Evolutionary conservation across 2,797 vertebrate species (phyloP).

Genomic region (Premnoplex brunnescens): DNA sequence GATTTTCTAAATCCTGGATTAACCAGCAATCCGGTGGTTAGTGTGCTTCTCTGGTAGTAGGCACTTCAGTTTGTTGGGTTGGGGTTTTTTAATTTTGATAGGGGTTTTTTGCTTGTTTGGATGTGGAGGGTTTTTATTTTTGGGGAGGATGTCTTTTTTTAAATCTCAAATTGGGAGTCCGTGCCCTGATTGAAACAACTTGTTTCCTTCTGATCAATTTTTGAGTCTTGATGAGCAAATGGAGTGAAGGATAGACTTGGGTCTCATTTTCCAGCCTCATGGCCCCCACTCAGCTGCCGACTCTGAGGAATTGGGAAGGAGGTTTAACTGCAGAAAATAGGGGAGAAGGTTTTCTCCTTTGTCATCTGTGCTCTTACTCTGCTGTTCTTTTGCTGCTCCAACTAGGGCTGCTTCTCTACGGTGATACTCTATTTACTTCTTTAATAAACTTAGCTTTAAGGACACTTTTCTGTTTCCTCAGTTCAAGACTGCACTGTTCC

Average conservation of each 20-base stretch:
- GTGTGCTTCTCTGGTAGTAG: background rate
- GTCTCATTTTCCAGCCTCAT: background rate
- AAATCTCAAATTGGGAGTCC: background rate
- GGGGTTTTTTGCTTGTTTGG: background rate
- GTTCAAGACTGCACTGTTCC: background rate
- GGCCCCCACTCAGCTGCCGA: background rate
- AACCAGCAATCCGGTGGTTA: background rate
- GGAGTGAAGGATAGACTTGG: background rate
- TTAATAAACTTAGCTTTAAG: background rate
- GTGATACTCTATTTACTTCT: background rate
- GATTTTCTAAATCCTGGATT: slow-evolving; percentile 39
- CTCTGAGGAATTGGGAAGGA: background rate
- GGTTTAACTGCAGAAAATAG: background rate
- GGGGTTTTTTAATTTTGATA: background rate
- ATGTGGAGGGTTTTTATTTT: background rate
- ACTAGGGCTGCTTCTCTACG: background rate
- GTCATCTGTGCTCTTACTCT: background rate
- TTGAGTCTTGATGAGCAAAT: background rate
- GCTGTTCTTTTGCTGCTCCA: background rate
- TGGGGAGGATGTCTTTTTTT: background rate
- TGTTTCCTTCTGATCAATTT: background rate
- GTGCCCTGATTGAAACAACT: no score
- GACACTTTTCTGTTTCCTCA: background rate
- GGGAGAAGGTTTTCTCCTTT: background rate
- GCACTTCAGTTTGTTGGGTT: background rate